phyloP scores from a whole-genome alignment of 2,888 invertebrate genomes.

The Listrodromus nycthemerus region DNA sequence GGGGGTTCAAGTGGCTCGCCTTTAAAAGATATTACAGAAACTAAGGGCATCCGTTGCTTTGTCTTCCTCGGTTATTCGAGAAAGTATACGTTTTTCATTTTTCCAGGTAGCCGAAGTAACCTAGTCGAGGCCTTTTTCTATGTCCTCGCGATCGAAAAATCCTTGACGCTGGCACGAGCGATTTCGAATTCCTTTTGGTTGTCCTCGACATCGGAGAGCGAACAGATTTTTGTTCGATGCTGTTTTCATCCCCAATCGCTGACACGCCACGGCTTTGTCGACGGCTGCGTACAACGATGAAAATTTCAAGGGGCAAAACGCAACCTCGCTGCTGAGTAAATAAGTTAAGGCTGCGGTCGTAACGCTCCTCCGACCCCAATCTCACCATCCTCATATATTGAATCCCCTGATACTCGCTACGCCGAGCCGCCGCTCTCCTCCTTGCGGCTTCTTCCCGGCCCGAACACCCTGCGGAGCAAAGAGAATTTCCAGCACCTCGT shows the following conservation, averaged over 20 bases:
- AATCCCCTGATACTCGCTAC: not conserved
- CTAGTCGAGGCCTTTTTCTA: not conserved
- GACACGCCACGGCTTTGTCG: not conserved
- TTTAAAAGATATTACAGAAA: not conserved
- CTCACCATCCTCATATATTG: slow-evolving; percentile 5
- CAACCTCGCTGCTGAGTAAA: slow-evolving; percentile 5
- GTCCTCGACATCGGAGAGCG: not conserved
- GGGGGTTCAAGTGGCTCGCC: not conserved
- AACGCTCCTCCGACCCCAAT: slow-evolving; percentile 1
- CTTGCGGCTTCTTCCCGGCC: not conserved
- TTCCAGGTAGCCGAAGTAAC: not conserved
- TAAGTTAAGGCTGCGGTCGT: slow-evolving; percentile 18
- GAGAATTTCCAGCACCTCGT: slow-evolving; percentile 27
- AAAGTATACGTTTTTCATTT: not conserved
- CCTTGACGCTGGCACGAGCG: not conserved
- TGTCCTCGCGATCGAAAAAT: not conserved
- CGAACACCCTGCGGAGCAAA: slow-evolving; percentile 23
- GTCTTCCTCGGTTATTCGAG: not conserved
- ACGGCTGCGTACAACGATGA: not conserved
- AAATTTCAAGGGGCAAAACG: not conserved
- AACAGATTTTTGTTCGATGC: not conserved
- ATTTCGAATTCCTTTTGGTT: not conserved
- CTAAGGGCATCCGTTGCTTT: not conserved
- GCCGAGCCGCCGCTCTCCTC: not conserved
- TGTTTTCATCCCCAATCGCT: not conserved